Conservation (phyloP, 2,888 invertebrate species). For the Dasypogon diadema region DNA sequence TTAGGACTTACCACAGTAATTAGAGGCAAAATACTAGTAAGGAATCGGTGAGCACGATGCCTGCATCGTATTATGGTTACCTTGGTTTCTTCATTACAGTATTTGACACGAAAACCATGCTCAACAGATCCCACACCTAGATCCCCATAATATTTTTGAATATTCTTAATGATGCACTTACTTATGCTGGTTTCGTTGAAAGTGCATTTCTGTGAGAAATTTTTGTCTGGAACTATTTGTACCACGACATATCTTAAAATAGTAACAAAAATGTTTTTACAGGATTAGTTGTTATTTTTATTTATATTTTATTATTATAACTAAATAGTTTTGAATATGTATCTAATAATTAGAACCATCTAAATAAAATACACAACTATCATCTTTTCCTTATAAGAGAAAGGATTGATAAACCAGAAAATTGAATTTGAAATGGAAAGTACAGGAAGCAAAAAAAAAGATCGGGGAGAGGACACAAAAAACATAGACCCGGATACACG, state of each 20-base stretch:
- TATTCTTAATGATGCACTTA: slow-evolving; percentile 71
- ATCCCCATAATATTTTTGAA: slow-evolving; percentile 81
- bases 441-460: too few species aligned
- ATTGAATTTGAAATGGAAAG: too few species aligned
- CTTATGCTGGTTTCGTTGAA: slow-evolving; percentile 69
- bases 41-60: slow-evolving; percentile 81
- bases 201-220: slow-evolving; percentile 62
- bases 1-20: slow-evolving; percentile 71
- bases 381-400: too few species aligned
- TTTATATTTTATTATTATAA: too few species aligned
- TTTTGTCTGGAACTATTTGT: slow-evolving; percentile 70
- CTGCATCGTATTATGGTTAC: slow-evolving; percentile 79
- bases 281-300: background rate
- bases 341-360: too few species aligned
- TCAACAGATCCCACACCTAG: slow-evolving; percentile 79
- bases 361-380: too few species aligned
- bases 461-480: too few species aligned
- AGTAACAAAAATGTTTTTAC: too few species aligned
- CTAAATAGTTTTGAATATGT: too few species aligned
- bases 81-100: slow-evolving; percentile 81
- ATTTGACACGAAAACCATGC: slow-evolving; percentile 81
- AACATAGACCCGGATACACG: too few species aligned
- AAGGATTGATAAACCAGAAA: too few species aligned
- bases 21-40: slow-evolving; percentile 77
- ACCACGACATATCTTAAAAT: slow-evolving; percentile 76